These are phyloP conservation scores for Priocnemis perturbator DNA, from an alignment of 2,888 invertebrate genomes.

Conservation along the genomic window DNA sequence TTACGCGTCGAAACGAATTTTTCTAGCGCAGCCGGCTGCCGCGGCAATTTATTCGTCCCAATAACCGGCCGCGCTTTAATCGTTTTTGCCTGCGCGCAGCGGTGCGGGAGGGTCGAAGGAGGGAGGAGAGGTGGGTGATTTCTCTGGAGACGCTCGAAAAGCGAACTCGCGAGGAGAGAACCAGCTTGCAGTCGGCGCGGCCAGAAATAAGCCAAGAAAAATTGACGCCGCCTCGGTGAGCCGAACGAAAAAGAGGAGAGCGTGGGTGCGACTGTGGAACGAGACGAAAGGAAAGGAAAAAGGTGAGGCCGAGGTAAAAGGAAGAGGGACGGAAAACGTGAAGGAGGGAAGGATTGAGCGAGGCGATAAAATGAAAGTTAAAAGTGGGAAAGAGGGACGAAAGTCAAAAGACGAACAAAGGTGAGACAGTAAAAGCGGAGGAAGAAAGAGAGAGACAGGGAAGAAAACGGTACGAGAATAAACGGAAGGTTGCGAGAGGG, in stretches of 20 bases:
- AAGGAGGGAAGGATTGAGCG: not conserved
- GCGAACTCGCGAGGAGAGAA: constrained; percentile 25
- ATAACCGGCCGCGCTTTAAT: too few species aligned
- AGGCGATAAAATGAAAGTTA: not conserved
- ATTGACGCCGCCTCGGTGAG: constrained; percentile 28
- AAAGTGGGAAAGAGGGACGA: not conserved
- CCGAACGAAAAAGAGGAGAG: constrained; percentile 11
- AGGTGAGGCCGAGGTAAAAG: not conserved
- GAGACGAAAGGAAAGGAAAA: constrained; percentile 21
- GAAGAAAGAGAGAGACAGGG: not conserved
- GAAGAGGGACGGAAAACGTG: not conserved
- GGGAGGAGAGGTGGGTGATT: too few species aligned
- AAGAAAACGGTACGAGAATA: not conserved
- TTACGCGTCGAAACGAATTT: too few species aligned
- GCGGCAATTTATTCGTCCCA: too few species aligned
- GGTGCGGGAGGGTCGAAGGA: too few species aligned
- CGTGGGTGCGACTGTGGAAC: constrained; percentile 1
- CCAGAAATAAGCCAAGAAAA: constrained; percentile 30
- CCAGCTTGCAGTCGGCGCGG: constrained; percentile 24
- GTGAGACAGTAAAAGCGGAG: not conserved
- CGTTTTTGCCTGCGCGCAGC: too few species aligned
- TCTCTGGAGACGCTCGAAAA: constrained; percentile 12
- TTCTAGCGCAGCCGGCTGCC: too few species aligned
- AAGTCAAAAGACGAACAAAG: too few species aligned
- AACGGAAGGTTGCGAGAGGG: too few species aligned